Evolutionary conservation across 2,113 vertebrate species (phyloP).

Genomic region (Galemys pyrenaicus): DNA sequence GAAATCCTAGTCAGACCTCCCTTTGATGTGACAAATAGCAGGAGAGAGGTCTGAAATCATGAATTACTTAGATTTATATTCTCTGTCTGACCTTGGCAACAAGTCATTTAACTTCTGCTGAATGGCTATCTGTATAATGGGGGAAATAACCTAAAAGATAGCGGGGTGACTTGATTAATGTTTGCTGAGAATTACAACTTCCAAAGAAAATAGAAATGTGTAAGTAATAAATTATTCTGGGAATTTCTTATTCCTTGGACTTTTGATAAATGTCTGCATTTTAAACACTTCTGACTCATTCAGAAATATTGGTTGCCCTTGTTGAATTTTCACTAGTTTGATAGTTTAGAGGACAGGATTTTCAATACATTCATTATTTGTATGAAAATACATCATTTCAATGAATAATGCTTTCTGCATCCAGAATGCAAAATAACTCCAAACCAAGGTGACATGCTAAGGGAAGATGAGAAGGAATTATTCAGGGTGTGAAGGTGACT

Average conservation of each 20-base stretch:
- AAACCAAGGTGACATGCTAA: background rate
- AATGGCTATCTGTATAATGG: background rate
- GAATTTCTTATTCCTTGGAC: slow-evolving; percentile 13
- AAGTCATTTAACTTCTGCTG: slow-evolving; percentile 1
- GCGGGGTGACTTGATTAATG: slow-evolving; percentile 14
- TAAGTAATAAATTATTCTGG: slow-evolving; percentile 52
- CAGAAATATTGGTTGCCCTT: background rate
- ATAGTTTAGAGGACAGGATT: background rate
- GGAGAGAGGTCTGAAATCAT: background rate
- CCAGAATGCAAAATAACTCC: background rate
- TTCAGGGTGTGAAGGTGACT: background rate
- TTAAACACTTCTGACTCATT: slow-evolving; percentile 19
- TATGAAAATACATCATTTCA: too few relatives aligned
- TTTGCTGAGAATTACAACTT: slow-evolving; percentile 63
- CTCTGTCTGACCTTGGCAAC: slow-evolving; percentile 25
- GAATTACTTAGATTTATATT: background rate
- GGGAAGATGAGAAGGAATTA: background rate
- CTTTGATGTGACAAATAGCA: background rate
- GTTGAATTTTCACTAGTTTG: background rate
- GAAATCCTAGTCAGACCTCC: background rate
- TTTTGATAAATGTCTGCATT: slow-evolving; percentile 54
- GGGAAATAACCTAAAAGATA: background rate
- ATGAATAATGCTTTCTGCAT: background rate
- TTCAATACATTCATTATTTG: background rate
- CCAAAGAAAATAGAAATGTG: background rate